These are phyloP conservation scores for Monodelphis domestica DNA, from an alignment of 2,797 vertebrate genomes.

Conservation along the genomic window DNA sequence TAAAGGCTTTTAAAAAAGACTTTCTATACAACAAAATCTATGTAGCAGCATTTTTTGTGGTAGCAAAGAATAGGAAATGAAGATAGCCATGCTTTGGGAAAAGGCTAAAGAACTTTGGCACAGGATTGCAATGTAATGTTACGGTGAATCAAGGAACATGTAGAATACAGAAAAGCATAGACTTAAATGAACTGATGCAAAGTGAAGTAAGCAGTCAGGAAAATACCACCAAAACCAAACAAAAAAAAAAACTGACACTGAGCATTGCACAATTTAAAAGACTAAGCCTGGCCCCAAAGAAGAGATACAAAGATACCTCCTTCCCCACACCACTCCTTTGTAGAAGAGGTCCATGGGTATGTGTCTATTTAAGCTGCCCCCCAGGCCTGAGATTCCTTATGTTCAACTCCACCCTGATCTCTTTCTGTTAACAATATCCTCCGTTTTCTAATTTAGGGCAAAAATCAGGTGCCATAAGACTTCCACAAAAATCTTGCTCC, in stretches of 20 bases:
- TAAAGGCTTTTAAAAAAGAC: too few relatives aligned
- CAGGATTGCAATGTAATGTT: neutral
- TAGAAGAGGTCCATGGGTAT: neutral
- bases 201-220: neutral
- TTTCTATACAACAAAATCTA: neutral
- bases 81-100: neutral
- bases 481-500: neutral
- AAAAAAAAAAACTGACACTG: neutral
- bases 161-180: neutral
- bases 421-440: neutral
- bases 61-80: neutral
- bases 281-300: neutral
- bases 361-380: neutral
- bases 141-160: neutral
- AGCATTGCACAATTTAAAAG: neutral
- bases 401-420: neutral
- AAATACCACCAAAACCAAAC: too few relatives aligned
- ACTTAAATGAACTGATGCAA: neutral
- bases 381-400: neutral
- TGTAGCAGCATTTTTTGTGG: neutral
- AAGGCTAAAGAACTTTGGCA: neutral
- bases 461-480: neutral
- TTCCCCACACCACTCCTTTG: neutral
- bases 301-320: neutral
- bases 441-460: neutral